These are phyloP conservation scores for Apaloderma vittatum DNA, from an alignment of 2,113 vertebrate genomes.

Conservation along the genomic window DNA sequence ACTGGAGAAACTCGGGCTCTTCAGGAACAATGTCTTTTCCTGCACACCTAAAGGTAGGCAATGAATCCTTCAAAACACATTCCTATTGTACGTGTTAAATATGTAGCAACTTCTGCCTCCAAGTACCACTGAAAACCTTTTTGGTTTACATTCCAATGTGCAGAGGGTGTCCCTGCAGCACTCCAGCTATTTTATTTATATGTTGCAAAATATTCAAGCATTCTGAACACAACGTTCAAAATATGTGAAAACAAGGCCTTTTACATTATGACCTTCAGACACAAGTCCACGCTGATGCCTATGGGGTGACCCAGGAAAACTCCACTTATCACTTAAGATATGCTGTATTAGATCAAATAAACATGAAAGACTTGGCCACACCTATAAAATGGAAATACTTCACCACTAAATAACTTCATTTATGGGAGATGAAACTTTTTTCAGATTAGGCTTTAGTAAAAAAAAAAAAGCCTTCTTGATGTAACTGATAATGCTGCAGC, in stretches of 20 bases:
- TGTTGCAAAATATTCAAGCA: neutral
- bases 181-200: neutral
- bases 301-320: neutral
- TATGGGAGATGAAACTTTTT: neutral
- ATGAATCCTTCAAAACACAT: neutral
- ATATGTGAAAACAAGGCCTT: neutral
- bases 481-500: neutral
- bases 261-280: neutral
- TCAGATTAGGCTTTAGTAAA: neutral
- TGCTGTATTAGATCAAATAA: fast-evolving
- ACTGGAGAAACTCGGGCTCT: neutral
- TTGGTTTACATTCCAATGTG: neutral
- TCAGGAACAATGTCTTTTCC: neutral
- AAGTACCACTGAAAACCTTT: neutral
- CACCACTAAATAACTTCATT: neutral
- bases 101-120: neutral
- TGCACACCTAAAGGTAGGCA: neutral
- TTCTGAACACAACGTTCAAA: neutral
- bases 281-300: neutral
- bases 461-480: neutral
- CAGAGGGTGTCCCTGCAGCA: neutral
- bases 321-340: neutral
- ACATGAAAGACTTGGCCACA: neutral
- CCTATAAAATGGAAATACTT: neutral
- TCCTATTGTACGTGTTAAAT: neutral